phyloP scores from a whole-genome alignment of 2,888 invertebrate species.

The Limnephilus marmoratus region DNA sequence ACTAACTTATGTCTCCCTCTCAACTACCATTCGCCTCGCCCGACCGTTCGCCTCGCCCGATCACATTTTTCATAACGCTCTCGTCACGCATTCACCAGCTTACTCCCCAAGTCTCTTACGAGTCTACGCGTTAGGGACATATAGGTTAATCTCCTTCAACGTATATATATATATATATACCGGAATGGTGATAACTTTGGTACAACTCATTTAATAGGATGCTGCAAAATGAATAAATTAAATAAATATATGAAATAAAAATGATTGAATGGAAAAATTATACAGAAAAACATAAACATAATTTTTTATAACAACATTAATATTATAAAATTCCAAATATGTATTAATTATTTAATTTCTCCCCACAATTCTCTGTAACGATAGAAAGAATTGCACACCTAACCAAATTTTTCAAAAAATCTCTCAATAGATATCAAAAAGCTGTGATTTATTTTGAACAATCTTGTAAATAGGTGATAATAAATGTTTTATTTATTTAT shows the following conservation, averaged over 20 bases:
- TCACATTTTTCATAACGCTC: no score
- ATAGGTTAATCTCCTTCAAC: no score
- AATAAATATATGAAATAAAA: background rate
- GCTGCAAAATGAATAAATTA: background rate
- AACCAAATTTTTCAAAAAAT: background rate
- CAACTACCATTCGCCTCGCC: no score
- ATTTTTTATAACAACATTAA: background rate
- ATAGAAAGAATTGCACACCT: background rate
- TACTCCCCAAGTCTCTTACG: no score
- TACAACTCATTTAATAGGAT: background rate
- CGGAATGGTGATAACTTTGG: background rate
- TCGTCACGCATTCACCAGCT: no score
- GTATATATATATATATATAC: no score
- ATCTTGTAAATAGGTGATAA: background rate
- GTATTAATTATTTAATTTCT: background rate
- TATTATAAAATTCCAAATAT: background rate
- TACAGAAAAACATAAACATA: background rate
- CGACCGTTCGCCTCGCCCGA: no score
- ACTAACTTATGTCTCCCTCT: no score
- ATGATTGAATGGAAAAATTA: constrained; percentile 39
- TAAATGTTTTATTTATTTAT: no score
- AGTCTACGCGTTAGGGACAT: no score
- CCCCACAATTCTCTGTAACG: background rate
- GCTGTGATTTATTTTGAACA: constrained; percentile 7
- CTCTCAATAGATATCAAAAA: background rate